Evolutionary conservation across 2,113 vertebrate species (phyloP).

Genomic region (Paramormyrops kingsleyae): DNA sequence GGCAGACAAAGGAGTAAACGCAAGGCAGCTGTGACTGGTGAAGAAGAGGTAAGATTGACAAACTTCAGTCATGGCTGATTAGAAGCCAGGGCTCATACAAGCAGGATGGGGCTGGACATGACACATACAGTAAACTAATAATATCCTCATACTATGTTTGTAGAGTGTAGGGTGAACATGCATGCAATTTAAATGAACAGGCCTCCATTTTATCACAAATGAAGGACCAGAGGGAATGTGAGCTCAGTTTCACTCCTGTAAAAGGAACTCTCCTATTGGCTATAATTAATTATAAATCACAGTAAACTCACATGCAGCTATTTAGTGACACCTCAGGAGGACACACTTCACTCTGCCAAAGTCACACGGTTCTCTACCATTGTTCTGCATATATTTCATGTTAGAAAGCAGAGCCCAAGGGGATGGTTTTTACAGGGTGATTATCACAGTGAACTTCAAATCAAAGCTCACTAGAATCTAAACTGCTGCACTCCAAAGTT

Average conservation of each 20-base stretch:
- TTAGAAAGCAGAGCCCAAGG: neutral
- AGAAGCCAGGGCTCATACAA: too few species aligned
- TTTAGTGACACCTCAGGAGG: neutral
- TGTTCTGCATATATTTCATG: constrained; percentile 4
- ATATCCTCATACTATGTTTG: neutral
- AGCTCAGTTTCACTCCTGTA: neutral
- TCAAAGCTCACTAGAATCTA: neutral
- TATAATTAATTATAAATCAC: constrained; percentile 11
- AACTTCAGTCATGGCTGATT: too few species aligned
- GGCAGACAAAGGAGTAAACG: too few species aligned
- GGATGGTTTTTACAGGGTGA: neutral
- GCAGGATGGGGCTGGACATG: too few species aligned
- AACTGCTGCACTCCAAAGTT: constrained; percentile 7
- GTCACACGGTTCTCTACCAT: neutral
- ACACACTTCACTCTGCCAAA: neutral
- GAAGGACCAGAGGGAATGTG: neutral
- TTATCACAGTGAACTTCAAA: constrained; percentile 14
- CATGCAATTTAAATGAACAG: neutral
- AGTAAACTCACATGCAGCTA: neutral
- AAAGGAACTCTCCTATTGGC: neutral
- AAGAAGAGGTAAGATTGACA: too few species aligned
- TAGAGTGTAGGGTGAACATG: neutral
- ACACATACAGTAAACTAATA: neutral
- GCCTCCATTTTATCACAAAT: neutral
- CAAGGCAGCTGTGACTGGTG: too few species aligned